phyloP scores from a whole-genome alignment of 53 echinoderm and acorn worm species.

The Temnopleurus reevesii region DNA sequence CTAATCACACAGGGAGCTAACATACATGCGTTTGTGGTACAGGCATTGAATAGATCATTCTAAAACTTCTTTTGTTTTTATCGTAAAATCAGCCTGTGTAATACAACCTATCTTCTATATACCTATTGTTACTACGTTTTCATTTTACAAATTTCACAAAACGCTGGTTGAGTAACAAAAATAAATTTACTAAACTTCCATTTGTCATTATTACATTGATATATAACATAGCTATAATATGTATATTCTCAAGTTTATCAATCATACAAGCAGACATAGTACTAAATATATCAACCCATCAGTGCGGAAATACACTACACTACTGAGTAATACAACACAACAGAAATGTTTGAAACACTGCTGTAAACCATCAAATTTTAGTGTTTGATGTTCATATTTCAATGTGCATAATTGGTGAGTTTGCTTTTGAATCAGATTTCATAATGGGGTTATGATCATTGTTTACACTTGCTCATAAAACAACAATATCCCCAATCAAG shows the following conservation, averaged over 20 bases:
- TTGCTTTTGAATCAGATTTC: too few species aligned
- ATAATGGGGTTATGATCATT: too few species aligned
- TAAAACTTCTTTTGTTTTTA: too few species aligned
- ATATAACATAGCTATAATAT: conserved; percentile 31
- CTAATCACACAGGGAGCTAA: not conserved
- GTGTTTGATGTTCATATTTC: too few species aligned
- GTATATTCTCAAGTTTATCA: conserved; percentile 2
- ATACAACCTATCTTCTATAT: too few species aligned
- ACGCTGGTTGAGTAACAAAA: conserved; percentile 53
- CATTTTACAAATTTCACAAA: conserved; percentile 46
- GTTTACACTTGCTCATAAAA: too few species aligned
- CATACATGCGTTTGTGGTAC: conserved; percentile 2
- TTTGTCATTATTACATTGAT: conserved; percentile 42
- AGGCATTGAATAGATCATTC: too few species aligned
- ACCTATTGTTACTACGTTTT: conserved; percentile 1
- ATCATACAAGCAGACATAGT: not conserved
- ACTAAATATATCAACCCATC: conserved; percentile 17
- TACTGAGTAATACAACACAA: too few species aligned
- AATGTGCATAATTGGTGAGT: too few species aligned
- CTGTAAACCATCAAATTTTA: too few species aligned
- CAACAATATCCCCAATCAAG: too few species aligned
- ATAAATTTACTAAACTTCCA: conserved; percentile 56
- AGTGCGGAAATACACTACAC: not conserved
- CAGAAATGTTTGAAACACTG: too few species aligned
- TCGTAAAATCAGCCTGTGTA: not conserved